These are phyloP conservation scores for Proteles cristata DNA, from an alignment of 2,113 vertebrate species.

Conservation along the genomic window DNA sequence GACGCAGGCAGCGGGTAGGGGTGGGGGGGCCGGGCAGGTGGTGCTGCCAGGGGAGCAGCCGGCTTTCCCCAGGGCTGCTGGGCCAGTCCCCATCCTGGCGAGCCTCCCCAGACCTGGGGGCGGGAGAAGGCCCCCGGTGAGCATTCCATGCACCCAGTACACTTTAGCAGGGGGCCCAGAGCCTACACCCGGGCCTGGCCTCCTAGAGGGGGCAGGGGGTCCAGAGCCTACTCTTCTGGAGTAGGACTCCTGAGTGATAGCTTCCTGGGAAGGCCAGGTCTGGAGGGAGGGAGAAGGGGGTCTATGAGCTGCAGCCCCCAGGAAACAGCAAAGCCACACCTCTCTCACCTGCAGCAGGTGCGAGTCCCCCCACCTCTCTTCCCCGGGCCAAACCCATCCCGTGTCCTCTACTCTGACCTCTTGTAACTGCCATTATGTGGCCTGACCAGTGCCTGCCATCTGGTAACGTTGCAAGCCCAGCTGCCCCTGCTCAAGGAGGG, in stretches of 20 bases:
- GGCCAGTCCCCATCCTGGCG: background rate
- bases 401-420: background rate
- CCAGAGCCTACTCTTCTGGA: too few species aligned
- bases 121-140: background rate
- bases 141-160: accelerated
- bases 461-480: accelerated
- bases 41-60: background rate
- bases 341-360: background rate
- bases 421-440: background rate
- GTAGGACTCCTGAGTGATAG: background rate
- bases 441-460: background rate
- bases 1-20: background rate
- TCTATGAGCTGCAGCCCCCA: background rate
- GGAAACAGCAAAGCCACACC: background rate
- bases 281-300: background rate
- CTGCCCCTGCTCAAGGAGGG: background rate
- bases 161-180: background rate
- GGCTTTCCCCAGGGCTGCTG: background rate
- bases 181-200: background rate
- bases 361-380: background rate
- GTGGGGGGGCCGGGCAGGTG: background rate
- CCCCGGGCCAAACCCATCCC: background rate
- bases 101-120: background rate
- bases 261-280: background rate
- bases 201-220: background rate